Conservation (phyloP, 2,113 vertebrate genomes). For the Chiloscyllium plagiosum region DNA sequence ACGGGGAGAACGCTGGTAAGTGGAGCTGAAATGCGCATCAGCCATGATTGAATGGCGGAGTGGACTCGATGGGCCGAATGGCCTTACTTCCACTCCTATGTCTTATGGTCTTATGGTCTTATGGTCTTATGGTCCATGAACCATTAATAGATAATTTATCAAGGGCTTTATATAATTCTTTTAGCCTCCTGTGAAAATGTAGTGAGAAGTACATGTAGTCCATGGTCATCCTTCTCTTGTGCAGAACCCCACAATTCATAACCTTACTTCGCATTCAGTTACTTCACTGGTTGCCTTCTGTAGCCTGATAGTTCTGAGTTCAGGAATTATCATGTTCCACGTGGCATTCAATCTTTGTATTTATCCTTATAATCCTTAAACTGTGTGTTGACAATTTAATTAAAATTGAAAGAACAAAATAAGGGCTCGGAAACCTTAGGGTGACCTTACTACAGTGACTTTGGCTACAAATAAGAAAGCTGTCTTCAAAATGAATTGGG, state of each 20-base stretch:
- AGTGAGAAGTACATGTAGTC: not conserved
- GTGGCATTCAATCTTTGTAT: not conserved
- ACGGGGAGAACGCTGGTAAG: too few species aligned
- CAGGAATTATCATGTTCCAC: not conserved
- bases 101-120: too few species aligned
- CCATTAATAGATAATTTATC: not conserved
- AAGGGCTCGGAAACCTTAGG: not conserved
- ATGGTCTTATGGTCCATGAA: too few species aligned
- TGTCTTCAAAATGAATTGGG: not conserved
- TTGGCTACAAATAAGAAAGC: not conserved
- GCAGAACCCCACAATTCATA: not conserved
- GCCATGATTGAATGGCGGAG: too few species aligned
- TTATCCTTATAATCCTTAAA: slow-evolving; percentile 12
- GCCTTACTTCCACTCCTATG: too few species aligned
- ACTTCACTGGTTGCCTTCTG: not conserved
- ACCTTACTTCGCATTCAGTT: not conserved
- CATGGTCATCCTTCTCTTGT: not conserved
- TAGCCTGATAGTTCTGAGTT: not conserved
- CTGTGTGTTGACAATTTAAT: not conserved
- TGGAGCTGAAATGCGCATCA: too few species aligned
- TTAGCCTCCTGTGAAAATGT: not conserved
- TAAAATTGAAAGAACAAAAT: not conserved
- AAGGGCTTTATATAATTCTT: not conserved
- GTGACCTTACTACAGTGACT: not conserved
- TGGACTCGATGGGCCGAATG: too few species aligned